These are phyloP conservation scores for Eubasilissa regina DNA, from an alignment of 1,140 invertebrate species.

Conservation along the genomic window DNA sequence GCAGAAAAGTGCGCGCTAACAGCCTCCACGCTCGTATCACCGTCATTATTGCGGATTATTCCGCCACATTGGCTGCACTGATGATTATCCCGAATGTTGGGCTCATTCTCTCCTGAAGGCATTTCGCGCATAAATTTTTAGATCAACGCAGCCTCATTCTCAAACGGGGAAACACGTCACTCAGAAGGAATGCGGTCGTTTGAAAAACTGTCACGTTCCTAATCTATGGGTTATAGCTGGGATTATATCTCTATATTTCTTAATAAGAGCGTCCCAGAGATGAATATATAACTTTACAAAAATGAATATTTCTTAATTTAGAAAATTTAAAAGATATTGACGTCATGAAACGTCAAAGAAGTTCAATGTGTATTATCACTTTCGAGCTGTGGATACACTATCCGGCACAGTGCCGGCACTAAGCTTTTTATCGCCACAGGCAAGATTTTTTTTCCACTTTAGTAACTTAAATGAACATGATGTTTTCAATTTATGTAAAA, in stretches of 20 bases:
- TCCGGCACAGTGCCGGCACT: too few relatives aligned
- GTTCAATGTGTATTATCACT: too few relatives aligned
- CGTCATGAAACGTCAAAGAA: too few relatives aligned
- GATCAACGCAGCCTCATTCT: conserved; percentile 1
- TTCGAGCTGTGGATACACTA: too few relatives aligned
- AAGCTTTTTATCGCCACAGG: too few relatives aligned
- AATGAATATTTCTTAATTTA: too few relatives aligned
- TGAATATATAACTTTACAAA: too few relatives aligned
- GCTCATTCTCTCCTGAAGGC: conserved; percentile 19
- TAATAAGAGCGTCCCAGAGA: too few relatives aligned
- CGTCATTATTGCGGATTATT: conserved; percentile 44
- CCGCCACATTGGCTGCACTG: conserved; percentile 25
- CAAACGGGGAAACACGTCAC: neutral
- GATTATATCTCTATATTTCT: neutral
- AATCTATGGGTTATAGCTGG: conserved; percentile 28
- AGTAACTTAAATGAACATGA: too few relatives aligned
- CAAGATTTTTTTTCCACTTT: too few relatives aligned
- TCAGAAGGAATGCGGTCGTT: conserved; percentile 33
- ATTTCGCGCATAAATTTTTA: conserved; percentile 5
- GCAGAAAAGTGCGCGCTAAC: conserved; percentile 33
- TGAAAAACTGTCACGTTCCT: conserved; percentile 26
- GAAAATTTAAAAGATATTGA: too few relatives aligned
- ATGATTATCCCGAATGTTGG: conserved; percentile 21
- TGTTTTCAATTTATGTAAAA: too few relatives aligned
- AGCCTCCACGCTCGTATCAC: conserved; percentile 4